Percentiles rank a stretch among this genome's conserved stretches.
Evolutionary conservation across 2,888 invertebrate genomes (phyloP).

Genomic region (Oligia fasciuncula): DNA sequence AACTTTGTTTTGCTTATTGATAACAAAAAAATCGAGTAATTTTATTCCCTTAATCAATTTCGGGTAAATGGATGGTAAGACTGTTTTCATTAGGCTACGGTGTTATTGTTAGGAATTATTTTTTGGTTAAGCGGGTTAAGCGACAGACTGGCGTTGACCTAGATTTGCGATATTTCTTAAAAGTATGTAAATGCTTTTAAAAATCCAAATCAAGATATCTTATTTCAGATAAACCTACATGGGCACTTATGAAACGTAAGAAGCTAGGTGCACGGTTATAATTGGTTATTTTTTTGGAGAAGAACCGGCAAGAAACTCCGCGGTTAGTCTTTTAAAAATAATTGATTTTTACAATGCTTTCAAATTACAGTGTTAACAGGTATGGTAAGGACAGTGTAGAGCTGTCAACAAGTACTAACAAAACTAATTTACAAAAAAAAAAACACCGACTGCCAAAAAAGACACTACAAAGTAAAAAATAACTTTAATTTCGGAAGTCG

Average conservation of each 20-base stretch:
- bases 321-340: background rate
- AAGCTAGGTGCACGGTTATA: too few relatives aligned
- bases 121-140: background rate
- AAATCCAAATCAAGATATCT: background rate
- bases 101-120: slow-evolving; percentile 7
- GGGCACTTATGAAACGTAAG: too few relatives aligned
- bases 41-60: slow-evolving; percentile 35
- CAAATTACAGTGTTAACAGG: background rate
- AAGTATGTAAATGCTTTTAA: background rate
- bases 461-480: too few relatives aligned
- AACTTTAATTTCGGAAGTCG: too few relatives aligned
- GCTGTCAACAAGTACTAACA: background rate
- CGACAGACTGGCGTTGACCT: background rate
- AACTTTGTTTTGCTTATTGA: slow-evolving; percentile 70
- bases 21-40: slow-evolving; percentile 54
- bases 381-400: background rate
- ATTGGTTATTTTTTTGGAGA: background rate
- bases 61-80: background rate
- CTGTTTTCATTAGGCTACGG: slow-evolving; percentile 12
- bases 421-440: too few relatives aligned
- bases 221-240: background rate
- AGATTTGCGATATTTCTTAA: background rate
- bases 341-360: background rate
- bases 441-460: too few relatives aligned
- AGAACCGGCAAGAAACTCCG: background rate